Evolutionary conservation across 2,113 vertebrate genomes (phyloP).

Genomic region (Typhlomys cinereus): DNA sequence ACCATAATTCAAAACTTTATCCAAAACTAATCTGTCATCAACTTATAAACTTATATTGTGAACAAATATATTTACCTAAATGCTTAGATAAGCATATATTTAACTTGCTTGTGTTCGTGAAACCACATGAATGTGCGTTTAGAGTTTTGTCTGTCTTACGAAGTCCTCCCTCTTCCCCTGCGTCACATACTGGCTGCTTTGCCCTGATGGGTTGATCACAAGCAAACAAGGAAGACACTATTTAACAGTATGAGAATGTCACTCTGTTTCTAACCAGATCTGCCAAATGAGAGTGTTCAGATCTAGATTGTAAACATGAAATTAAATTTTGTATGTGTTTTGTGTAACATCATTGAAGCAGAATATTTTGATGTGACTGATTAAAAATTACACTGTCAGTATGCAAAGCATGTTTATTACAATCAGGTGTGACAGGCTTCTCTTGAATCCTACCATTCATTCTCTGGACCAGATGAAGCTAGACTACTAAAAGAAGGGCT

Average conservation of each 20-base stretch:
- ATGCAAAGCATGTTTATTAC: not conserved
- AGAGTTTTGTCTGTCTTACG: not conserved
- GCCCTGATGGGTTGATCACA: not conserved
- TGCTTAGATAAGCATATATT: not conserved
- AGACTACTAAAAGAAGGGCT: not conserved
- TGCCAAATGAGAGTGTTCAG: constrained; percentile 27
- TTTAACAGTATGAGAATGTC: constrained; percentile 25
- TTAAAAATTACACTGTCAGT: constrained; percentile 26
- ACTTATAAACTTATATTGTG: constrained; percentile 10
- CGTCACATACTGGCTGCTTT: not conserved
- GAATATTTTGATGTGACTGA: constrained; percentile 32
- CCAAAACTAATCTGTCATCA: not conserved
- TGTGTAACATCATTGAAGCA: not conserved
- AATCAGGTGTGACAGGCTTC: not conserved
- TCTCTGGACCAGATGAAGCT: constrained; percentile 6
- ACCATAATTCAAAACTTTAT: constrained; percentile 5
- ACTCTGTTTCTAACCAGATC: constrained; percentile 36
- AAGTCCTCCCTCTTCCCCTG: not conserved
- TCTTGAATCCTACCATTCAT: not conserved
- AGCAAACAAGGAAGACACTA: not conserved
- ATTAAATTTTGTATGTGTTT: constrained; percentile 34
- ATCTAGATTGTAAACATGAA: constrained; percentile 33
- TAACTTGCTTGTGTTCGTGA: not conserved
- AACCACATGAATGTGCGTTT: not conserved
- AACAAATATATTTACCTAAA: not conserved